phyloP scores from a whole-genome alignment of 1,140 invertebrate species.

The Homalodisca vitripennis region DNA sequence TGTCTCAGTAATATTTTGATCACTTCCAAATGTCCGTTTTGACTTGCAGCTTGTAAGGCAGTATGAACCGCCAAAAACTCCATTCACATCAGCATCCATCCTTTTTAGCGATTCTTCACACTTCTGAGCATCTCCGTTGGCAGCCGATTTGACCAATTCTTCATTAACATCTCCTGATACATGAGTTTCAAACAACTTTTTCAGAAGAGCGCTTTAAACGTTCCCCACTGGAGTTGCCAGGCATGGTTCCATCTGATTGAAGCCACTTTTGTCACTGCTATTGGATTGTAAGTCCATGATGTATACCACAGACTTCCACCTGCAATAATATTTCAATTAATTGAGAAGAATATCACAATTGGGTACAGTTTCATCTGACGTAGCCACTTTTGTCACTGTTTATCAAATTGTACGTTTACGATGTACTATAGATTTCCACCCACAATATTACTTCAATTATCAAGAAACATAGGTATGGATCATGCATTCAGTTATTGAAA shows the following conservation, averaged over 20 bases:
- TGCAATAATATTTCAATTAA: slow-evolving; percentile 79
- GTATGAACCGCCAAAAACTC: slow-evolving; percentile 96
- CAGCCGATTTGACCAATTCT: slow-evolving; percentile 96
- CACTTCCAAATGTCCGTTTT: slow-evolving; percentile 96
- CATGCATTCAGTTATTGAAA: too few species aligned
- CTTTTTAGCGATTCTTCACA: slow-evolving; percentile 85
- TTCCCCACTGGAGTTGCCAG: slow-evolving; percentile 74
- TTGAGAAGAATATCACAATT: slow-evolving; percentile 90
- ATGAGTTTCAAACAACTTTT: slow-evolving; percentile 94
- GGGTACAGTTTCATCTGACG: slow-evolving; percentile 77
- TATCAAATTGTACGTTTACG: slow-evolving; percentile 97
- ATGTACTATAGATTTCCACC: slow-evolving; percentile 90
- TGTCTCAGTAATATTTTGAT: slow-evolving; percentile 84
- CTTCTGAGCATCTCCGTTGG: slow-evolving; percentile 89
- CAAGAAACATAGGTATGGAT: too few species aligned
- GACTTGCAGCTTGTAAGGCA: slow-evolving; percentile 93
- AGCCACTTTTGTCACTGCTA: slow-evolving; percentile 91
- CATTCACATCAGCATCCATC: slow-evolving; percentile 85
- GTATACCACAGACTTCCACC: slow-evolving; percentile 91
- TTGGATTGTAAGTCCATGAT: slow-evolving; percentile 97
- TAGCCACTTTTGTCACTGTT: slow-evolving; percentile 91
- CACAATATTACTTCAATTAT: too few species aligned
- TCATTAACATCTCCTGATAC: slow-evolving; percentile 94
- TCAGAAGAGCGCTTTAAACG: slow-evolving; percentile 87
- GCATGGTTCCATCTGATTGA: slow-evolving; percentile 77